Conservation (phyloP, 2,113 vertebrate species). For the Ochotona princeps region DNA sequence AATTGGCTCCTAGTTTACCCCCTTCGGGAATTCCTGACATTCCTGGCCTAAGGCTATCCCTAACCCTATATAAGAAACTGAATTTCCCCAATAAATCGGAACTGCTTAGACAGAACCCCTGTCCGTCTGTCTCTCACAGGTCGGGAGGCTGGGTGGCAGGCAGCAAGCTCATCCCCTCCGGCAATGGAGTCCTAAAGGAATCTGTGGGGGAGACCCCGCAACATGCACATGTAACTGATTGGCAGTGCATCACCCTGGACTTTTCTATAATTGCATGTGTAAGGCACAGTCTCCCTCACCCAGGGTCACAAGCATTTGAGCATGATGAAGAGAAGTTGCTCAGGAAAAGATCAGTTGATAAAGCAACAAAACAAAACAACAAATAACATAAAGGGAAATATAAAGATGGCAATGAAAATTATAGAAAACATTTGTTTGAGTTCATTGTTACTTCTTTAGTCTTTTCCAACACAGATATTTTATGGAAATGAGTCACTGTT, state of each 20-base stretch:
- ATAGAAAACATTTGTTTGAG: background rate
- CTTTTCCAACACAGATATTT: background rate
- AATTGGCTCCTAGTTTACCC: too few species aligned
- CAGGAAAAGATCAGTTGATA: background rate
- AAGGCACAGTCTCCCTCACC: background rate
- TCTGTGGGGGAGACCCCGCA: too few species aligned
- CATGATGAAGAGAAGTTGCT: background rate
- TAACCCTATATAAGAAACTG: too few species aligned
- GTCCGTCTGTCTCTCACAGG: too few species aligned
- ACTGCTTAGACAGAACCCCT: too few species aligned
- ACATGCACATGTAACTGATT: background rate
- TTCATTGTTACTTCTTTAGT: background rate
- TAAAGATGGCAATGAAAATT: background rate
- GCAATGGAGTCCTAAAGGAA: too few species aligned
- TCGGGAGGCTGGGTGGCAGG: too few species aligned
- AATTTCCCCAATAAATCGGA: too few species aligned
- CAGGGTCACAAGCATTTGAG: background rate
- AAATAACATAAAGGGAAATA: background rate
- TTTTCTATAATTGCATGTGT: slow-evolving; percentile 7
- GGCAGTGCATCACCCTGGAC: background rate
- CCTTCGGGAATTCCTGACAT: too few species aligned
- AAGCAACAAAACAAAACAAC: background rate
- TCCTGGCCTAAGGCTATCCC: too few species aligned
- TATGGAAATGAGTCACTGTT: background rate
- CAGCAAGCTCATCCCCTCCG: too few species aligned